Percentiles rank a stretch among this genome's conserved stretches.
These are phyloP conservation scores for Scaptomyza pallida DNA, from an alignment of 1,140 invertebrate species.

Conservation along the genomic window DNA sequence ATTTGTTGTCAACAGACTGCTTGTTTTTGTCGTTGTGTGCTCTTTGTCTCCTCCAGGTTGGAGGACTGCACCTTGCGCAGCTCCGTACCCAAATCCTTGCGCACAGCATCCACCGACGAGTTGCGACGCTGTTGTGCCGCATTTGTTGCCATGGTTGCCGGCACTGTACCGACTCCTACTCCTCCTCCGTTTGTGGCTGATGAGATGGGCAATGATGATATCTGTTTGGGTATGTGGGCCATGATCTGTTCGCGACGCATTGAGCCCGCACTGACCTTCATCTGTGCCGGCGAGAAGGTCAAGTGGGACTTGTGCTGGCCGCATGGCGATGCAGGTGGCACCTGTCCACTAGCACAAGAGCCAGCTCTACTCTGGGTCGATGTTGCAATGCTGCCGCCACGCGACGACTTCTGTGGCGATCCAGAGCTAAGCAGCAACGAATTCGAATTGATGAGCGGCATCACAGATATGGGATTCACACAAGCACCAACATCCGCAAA, in stretches of 20 bases:
- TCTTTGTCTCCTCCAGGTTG: slow-evolving; percentile 47
- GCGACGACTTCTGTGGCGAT: slow-evolving; percentile 65
- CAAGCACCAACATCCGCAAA: slow-evolving; percentile 89
- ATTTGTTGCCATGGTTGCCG: slow-evolving; percentile 72
- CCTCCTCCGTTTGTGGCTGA: slow-evolving; percentile 54
- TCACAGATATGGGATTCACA: slow-evolving; percentile 92
- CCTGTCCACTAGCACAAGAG: slow-evolving; percentile 31
- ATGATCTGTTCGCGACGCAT: slow-evolving; percentile 81
- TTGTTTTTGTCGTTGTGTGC: slow-evolving; percentile 39
- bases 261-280: slow-evolving; percentile 85
- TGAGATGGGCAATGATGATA: slow-evolving; percentile 83
- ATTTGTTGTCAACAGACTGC: slow-evolving; percentile 39
- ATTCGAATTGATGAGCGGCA: slow-evolving; percentile 84
- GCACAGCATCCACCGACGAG: slow-evolving; percentile 70
- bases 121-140: slow-evolving; percentile 67
- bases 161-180: slow-evolving; percentile 50
- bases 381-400: slow-evolving; percentile 47
- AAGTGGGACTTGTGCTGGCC: slow-evolving; percentile 87
- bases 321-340: slow-evolving; percentile 61
- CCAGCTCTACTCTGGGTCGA: slow-evolving; percentile 35
- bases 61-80: slow-evolving; percentile 62
- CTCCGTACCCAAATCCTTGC: slow-evolving; percentile 73
- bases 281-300: slow-evolving; percentile 87
- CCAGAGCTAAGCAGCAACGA: slow-evolving; percentile 40
- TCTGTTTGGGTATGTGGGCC: slow-evolving; percentile 86